Base-by-base conservation (phyloP, 2,797 vertebrate genomes). In the Sebastiscus albofasciatus region DNA sequence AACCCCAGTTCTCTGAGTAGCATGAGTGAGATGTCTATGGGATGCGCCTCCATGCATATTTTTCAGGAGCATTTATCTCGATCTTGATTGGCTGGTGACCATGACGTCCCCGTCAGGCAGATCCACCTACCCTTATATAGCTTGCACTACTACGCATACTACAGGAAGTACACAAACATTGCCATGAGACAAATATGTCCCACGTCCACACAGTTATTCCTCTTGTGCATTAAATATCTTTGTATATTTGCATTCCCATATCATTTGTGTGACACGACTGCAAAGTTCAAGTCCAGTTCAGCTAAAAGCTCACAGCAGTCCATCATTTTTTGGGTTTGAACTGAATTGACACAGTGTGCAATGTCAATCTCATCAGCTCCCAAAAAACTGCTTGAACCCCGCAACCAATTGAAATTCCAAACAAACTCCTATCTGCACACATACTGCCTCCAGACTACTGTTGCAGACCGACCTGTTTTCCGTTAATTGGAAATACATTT, bases 401-500 rank as follows among this genome's bases (percentile, higher is more conserved):
- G 24, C 33, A 49, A 36, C 31, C 12, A 10, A 22, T 2, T 71
- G 59, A 61, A 34, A 67, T 65, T 66, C 71, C 64, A 80, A 75
- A 68, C 75, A 74, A 80, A 72, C 16, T 46, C 36, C 18, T 24
- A 39, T 42, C 27, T 42, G 36, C 34, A 67, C 27, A 56, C n/a
- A 54, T 55, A 3, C 39, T 31, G 16, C 42, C 29, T 60, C 31
- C 14, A 55, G 36, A 56, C 27, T 11, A 27, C 20, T 77, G 39
- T 3, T 69, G 8, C 60, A 77, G 24, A 66, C 54, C 7, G n/a
- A 68, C 65, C 66, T 71, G 59, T 78, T 80, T 82, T 66, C 64
- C 69, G 16, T 61, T 77, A 78, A 80, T 67, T 76, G 27, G 78
- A 73, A 83, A 82, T 34, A 33, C 55, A n/a, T 88, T 81, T 75